Evolutionary conservation across 2,113 vertebrate genomes (phyloP).

Genomic region (Pao palembangensis): DNA sequence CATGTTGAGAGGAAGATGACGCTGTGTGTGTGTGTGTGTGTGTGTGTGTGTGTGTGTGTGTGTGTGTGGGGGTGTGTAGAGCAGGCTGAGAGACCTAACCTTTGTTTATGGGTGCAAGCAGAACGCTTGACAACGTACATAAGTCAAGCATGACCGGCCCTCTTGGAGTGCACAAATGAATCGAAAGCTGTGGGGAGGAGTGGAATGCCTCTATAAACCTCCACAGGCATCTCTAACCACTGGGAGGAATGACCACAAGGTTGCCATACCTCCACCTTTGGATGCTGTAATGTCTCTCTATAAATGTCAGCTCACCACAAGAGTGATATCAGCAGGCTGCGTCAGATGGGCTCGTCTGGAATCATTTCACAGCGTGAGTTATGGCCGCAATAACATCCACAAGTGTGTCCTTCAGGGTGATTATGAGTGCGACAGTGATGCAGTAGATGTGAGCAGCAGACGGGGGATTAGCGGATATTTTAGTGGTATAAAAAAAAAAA

Average conservation of each 20-base stretch:
- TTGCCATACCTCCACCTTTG: slow-evolving; percentile 33
- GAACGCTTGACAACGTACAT: slow-evolving; percentile 54
- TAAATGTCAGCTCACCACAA: slow-evolving; percentile 32
- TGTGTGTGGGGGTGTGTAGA: no score
- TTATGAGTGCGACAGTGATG: slow-evolving; percentile 54
- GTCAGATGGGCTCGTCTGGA: slow-evolving; percentile 9
- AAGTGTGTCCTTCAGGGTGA: slow-evolving; percentile 55
- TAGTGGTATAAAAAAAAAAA: slow-evolving; percentile 8
- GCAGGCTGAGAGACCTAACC: slow-evolving; percentile 55
- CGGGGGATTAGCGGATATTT: slow-evolving; percentile 32
- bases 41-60: no score
- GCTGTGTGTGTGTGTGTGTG: slow-evolving; percentile 13
- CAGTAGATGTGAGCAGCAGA: slow-evolving; percentile 28
- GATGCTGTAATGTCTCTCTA: slow-evolving; percentile 28
- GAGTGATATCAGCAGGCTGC: not conserved
- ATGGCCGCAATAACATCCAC: slow-evolving; percentile 51
- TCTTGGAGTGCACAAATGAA: slow-evolving; percentile 39
- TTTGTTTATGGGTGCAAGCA: slow-evolving; percentile 65
- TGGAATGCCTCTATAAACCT: slow-evolving; percentile 25
- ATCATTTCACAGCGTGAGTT: slow-evolving; percentile 52
- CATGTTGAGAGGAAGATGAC: slow-evolving; percentile 23
- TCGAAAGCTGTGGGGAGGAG: slow-evolving; percentile 45
- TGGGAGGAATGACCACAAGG: slow-evolving; percentile 48
- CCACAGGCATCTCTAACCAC: slow-evolving; percentile 28
- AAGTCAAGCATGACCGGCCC: slow-evolving; percentile 59